Percentiles rank a stretch among this genome's conserved stretches.
Conservation (phyloP, 2,797 vertebrate species). For the Chaenodraco wilsoni region DNA sequence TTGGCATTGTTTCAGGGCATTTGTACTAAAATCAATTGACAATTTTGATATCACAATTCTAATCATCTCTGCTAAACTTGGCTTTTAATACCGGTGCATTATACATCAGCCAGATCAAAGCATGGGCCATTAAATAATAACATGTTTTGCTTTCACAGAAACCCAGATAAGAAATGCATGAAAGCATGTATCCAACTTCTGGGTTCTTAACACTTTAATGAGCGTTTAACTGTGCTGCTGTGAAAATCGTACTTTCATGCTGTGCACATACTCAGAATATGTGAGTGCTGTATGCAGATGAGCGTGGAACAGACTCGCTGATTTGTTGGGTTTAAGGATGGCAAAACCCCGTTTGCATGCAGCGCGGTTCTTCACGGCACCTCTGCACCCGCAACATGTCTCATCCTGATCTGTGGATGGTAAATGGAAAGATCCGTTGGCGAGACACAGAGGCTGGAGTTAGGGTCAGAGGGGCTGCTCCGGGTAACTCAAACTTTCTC, state of each 20-base stretch:
- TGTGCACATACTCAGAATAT: slow-evolving; percentile 32
- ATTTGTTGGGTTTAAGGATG: slow-evolving; percentile 56
- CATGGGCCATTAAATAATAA: slow-evolving; percentile 59
- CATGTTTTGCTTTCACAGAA: slow-evolving; percentile 47
- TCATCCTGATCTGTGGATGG: slow-evolving; percentile 66
- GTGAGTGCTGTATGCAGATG: slow-evolving; percentile 57
- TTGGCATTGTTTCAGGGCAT: neutral
- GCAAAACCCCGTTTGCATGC: slow-evolving; percentile 64
- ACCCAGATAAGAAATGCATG: slow-evolving; percentile 25
- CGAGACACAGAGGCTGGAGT: slow-evolving; percentile 42
- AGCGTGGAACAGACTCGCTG: slow-evolving; percentile 49
- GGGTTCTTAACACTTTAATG: slow-evolving; percentile 38
- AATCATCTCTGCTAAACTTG: slow-evolving; percentile 36
- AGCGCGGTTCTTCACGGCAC: slow-evolving; percentile 52
- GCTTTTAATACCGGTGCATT: slow-evolving; percentile 48
- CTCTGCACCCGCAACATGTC: slow-evolving; percentile 45
- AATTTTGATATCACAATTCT: slow-evolving; percentile 24
- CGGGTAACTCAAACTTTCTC: slow-evolving; percentile 43
- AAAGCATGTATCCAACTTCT: slow-evolving; percentile 8
- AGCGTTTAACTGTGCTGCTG: slow-evolving; percentile 33
- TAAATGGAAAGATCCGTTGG: slow-evolving; percentile 78
- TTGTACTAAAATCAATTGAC: neutral
- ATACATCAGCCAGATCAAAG: slow-evolving; percentile 54
- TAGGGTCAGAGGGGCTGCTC: slow-evolving; percentile 54
- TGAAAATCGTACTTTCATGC: slow-evolving; percentile 36